Evolutionary conservation across 1,140 invertebrate genomes (phyloP).

Genomic region (Drosophila malerkotliana): DNA sequence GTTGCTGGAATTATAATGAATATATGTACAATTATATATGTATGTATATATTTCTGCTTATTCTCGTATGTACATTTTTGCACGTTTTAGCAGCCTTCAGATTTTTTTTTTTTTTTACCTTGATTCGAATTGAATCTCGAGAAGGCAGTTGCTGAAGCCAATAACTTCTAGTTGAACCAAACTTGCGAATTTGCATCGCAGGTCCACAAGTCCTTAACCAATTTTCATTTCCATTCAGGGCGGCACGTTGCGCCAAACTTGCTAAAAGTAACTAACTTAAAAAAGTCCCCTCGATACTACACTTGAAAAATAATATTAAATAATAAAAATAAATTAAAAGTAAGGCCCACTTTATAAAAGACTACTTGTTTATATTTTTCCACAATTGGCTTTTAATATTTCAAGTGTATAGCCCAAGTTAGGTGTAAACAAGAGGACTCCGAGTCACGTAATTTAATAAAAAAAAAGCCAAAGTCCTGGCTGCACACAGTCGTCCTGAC

Average conservation of each 20-base stretch:
- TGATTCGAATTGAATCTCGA: background rate
- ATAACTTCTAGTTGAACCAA: constrained; percentile 9
- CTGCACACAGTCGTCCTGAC: constrained; percentile 16
- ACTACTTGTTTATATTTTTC: too few species aligned
- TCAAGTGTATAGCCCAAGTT: background rate
- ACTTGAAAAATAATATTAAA: background rate
- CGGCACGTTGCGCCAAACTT: constrained; percentile 41
- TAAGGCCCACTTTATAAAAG: too few species aligned
- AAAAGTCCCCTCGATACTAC: constrained; percentile 19
- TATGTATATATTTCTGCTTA: background rate
- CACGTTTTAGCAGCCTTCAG: constrained; percentile 26
- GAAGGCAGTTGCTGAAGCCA: too few species aligned
- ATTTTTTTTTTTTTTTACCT: background rate
- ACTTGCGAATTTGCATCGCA: constrained; percentile 14
- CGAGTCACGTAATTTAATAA: constrained; percentile 74
- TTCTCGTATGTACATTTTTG: constrained; percentile 33
- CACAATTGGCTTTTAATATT: background rate
- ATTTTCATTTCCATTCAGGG: constrained; percentile 76
- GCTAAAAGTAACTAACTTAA: constrained; percentile 50
- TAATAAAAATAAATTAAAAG: too few species aligned
- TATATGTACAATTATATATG: background rate
- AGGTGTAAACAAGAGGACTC: constrained; percentile 11
- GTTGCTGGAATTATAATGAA: background rate
- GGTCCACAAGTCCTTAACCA: constrained; percentile 28
- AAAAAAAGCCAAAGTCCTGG: constrained; percentile 75